Evolutionary conservation across 2,888 invertebrate genomes (phyloP), one percentile per base, ranked within the genome.

Genomic region (Pocota personata): DNA sequence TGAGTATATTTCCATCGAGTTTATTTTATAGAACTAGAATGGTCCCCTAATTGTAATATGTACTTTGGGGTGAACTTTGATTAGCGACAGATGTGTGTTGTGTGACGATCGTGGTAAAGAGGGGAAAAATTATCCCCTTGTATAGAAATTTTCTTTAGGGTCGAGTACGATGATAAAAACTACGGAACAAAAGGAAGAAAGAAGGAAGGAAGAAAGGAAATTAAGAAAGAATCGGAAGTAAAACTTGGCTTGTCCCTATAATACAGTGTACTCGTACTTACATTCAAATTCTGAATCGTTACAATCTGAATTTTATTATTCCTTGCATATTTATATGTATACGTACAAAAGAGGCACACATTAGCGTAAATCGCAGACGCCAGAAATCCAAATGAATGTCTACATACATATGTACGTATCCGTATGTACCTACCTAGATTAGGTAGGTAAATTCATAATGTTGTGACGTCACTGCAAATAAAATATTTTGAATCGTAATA

Each of bases 41-140:
- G 50, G 21, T 55, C 46, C 62, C 78, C 71, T 66, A 35, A 52
- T 66, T 82, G 50, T 57, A 43, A 78, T 73, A 55, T 48, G n/a
- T n/a, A n/a, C n/a, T 72, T 40, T 83, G 55, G 83, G 83, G 83
- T 78, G 83, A 83, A 78, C 73, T 73, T 78, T 78, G 72, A 83
- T 83, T 78, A 78, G 78, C 83, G 83, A 83, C 83, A 83, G 83
- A 83, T 83, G 83, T 83, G 72, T 67, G 40, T 57, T 60, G 66
- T 72, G 64, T 50, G 27, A 71, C 46, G 71, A 71, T 71, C 55
- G 57, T 64, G 24, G 1, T 12, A 8, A 12, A 6, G 67, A 67
- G 52, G 67, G 67, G 40, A 52, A 67, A 52, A 40, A 37, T 40
- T 14, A 46, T 71, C 32, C 67, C 67, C 78, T 72, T 52, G 40